A percentile compares a stretch with the other conserved stretches of the same genome.
phyloP scores from a whole-genome alignment of 1,140 invertebrate genomes.

The Tetramorium alpestre region DNA sequence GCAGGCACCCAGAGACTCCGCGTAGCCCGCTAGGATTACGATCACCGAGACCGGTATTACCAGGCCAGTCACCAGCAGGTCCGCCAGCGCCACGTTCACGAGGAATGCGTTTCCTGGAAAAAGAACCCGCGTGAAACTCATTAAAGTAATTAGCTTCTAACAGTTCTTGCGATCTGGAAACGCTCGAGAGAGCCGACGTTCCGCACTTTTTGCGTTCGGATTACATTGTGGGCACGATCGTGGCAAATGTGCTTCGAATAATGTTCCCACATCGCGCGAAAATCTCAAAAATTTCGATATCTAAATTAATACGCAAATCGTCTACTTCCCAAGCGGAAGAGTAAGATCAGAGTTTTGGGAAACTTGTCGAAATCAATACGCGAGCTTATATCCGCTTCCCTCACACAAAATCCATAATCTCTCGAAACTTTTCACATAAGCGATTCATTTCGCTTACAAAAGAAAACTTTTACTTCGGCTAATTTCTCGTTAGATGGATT shows the following conservation, averaged over 20 bases:
- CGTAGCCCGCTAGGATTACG: constrained; percentile 89
- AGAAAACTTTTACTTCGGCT: not conserved
- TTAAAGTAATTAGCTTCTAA: constrained; percentile 58
- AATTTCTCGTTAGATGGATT: not conserved
- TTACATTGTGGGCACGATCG: not conserved
- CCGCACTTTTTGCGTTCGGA: constrained; percentile 12
- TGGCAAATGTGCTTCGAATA: not conserved
- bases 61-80: constrained; percentile 90
- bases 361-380: not conserved
- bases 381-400: not conserved
- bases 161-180: constrained; percentile 53
- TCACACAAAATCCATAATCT: not conserved
- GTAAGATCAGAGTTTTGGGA: not conserved
- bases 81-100: constrained; percentile 92
- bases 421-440: not conserved
- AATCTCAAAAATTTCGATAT: constrained; percentile 7
- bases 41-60: constrained; percentile 91
- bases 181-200: constrained; percentile 36
- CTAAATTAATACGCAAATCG: constrained; percentile 22
- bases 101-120: constrained; percentile 91
- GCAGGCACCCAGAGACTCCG: constrained; percentile 88
- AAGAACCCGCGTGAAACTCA: constrained; percentile 47
- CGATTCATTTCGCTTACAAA: not conserved
- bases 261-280: not conserved
- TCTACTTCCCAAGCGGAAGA: not conserved